A percentile compares a stretch with the other conserved stretches of the same genome.
Evolutionary conservation across 2,888 invertebrate species (phyloP).

Genomic region (Hypomecis punctinalis): DNA sequence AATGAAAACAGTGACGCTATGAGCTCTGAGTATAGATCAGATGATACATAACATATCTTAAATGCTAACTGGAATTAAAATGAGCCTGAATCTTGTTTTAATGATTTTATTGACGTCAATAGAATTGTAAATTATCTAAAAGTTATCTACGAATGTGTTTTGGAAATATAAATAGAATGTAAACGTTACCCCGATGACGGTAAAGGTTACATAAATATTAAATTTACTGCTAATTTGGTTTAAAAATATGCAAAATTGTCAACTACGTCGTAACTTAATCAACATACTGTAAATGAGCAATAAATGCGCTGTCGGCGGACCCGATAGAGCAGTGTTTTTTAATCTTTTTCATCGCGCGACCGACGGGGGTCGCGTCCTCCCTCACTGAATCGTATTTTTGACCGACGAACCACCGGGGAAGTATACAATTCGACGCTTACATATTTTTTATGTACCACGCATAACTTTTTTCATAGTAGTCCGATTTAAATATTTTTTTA

Average conservation of each 20-base stretch:
- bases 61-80: neutral
- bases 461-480: too few relatives aligned
- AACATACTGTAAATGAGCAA: neutral
- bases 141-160: neutral
- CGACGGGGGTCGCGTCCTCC: too few relatives aligned
- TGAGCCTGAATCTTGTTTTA: conserved; percentile 7
- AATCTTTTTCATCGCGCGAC: too few relatives aligned
- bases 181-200: conserved; percentile 1
- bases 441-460: too few relatives aligned
- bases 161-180: conserved; percentile 11
- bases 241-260: neutral
- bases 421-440: too few relatives aligned
- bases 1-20: neutral
- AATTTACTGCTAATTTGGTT: neutral
- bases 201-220: conserved; percentile 5
- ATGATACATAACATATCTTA: neutral
- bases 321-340: too few relatives aligned
- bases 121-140: conserved; percentile 9
- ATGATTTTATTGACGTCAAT: conserved; percentile 6
- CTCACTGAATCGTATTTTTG: too few relatives aligned
- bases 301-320: too few relatives aligned
- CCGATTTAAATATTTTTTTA: too few relatives aligned
- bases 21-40: neutral
- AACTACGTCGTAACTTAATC: neutral
- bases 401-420: too few relatives aligned